phyloP scores from a whole-genome alignment of 2,113 vertebrate genomes.

The Pandion haliaetus region DNA sequence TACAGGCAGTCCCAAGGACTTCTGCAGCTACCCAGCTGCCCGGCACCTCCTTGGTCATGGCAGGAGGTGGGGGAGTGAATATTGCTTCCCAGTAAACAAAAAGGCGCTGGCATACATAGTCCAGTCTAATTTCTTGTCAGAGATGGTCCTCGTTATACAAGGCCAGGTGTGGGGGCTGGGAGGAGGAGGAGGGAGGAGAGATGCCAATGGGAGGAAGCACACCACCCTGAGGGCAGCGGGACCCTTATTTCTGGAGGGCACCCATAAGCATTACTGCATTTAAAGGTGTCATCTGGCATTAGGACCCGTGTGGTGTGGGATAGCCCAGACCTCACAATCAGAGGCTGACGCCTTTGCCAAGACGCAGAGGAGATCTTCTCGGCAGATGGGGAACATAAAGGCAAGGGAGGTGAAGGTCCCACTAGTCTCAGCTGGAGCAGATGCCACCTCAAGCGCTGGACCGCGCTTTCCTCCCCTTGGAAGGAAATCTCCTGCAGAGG shows the following conservation, averaged over 20 bases:
- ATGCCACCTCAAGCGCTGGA: not conserved
- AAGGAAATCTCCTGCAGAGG: not conserved
- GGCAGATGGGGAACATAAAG: not conserved
- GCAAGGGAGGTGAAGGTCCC: not conserved
- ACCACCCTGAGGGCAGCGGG: not conserved
- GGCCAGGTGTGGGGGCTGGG: not conserved
- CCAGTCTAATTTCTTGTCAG: not conserved
- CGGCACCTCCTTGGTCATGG: not conserved
- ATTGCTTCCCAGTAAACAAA: not conserved
- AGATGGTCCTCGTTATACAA: not conserved
- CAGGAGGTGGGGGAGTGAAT: not conserved
- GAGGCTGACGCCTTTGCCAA: not conserved
- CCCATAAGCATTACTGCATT: accelerated
- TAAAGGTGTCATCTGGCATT: not conserved
- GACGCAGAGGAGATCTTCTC: not conserved
- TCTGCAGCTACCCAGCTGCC: not conserved
- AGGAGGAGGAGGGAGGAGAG: not conserved
- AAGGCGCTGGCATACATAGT: accelerated
- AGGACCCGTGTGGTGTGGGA: not conserved
- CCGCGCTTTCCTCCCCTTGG: not conserved
- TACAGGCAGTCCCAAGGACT: not conserved
- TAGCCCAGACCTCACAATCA: not conserved
- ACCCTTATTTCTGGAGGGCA: not conserved
- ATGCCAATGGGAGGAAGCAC: not conserved
- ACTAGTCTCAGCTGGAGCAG: not conserved